phyloP scores from a whole-genome alignment of 2,888 invertebrate species.

The Drepanosiphum platanoidis region DNA sequence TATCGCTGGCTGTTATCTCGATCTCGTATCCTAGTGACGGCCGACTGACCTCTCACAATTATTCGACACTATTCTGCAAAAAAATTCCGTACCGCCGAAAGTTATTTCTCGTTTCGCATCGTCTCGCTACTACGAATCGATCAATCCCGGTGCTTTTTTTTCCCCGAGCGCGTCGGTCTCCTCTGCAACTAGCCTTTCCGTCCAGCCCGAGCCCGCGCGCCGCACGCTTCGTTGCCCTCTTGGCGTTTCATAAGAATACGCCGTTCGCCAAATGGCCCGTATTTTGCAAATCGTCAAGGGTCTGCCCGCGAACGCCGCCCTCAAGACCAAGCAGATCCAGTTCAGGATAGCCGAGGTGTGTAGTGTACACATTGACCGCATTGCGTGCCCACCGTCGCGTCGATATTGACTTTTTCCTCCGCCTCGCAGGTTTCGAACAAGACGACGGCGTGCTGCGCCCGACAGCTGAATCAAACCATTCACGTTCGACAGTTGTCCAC shows the following conservation, averaged over 20 bases:
- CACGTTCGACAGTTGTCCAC: neutral
- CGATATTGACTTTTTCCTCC: neutral
- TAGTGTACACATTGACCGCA: no score
- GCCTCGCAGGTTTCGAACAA: neutral
- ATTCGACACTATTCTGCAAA: no score
- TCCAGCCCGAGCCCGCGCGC: neutral
- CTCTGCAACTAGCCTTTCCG: no score
- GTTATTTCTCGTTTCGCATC: neutral
- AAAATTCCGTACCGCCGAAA: neutral
- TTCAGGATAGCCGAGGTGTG: slow-evolving; percentile 21
- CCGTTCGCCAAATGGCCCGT: slow-evolving; percentile 32
- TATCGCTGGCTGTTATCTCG: slow-evolving; percentile 7
- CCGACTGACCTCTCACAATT: slow-evolving; percentile 30
- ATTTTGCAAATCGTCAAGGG: slow-evolving; percentile 42
- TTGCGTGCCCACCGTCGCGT: no score
- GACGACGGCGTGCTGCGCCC: neutral
- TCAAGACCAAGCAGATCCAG: neutral
- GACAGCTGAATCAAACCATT: neutral
- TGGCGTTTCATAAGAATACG: neutral
- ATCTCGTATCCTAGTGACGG: slow-evolving; percentile 20
- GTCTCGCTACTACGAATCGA: neutral
- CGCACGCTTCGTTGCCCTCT: neutral
- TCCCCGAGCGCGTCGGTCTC: no score
- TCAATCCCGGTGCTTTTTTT: neutral
- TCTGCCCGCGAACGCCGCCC: slow-evolving; percentile 17